A percentile compares a stretch with the other conserved stretches of the same genome.
Evolutionary conservation across 2,113 vertebrate genomes (phyloP).

Genomic region (Pterocles gutturalis): DNA sequence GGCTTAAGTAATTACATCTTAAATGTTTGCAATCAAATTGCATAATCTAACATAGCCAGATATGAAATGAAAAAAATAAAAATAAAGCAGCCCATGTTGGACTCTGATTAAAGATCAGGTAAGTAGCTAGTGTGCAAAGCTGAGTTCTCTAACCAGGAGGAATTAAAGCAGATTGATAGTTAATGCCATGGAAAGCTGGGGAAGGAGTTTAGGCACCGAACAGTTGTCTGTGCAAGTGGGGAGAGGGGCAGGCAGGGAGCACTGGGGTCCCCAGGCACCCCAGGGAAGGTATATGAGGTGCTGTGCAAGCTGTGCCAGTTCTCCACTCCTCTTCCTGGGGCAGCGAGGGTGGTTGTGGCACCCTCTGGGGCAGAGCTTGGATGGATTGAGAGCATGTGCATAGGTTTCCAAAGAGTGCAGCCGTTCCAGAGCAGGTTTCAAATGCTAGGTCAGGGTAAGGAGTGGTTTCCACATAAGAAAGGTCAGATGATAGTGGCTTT

Average conservation of each 20-base stretch:
- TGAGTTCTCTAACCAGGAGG: not conserved
- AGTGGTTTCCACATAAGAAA: not conserved
- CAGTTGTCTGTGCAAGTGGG: not conserved
- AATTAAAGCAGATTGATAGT: not conserved
- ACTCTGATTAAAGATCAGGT: not conserved
- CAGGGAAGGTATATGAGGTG: not conserved
- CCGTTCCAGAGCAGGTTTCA: not conserved
- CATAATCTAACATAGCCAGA: not conserved
- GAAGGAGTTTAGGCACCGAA: not conserved
- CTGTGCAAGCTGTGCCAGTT: not conserved
- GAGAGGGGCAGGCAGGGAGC: not conserved
- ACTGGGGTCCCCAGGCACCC: not conserved
- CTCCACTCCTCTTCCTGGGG: not conserved
- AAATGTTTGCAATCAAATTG: not conserved
- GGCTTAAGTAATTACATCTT: conserved; percentile 31
- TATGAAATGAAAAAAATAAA: not conserved
- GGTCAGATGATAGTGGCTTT: not conserved
- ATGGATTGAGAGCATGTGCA: not conserved
- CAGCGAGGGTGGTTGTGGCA: not conserved
- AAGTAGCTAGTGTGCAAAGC: not conserved
- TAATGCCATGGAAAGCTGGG: not conserved
- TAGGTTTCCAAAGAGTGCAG: not conserved
- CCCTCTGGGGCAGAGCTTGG: not conserved
- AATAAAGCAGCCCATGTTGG: not conserved
- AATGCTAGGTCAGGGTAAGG: not conserved